phyloP scores from a whole-genome alignment of 2,797 vertebrate genomes.

The Rhincodon typus region DNA sequence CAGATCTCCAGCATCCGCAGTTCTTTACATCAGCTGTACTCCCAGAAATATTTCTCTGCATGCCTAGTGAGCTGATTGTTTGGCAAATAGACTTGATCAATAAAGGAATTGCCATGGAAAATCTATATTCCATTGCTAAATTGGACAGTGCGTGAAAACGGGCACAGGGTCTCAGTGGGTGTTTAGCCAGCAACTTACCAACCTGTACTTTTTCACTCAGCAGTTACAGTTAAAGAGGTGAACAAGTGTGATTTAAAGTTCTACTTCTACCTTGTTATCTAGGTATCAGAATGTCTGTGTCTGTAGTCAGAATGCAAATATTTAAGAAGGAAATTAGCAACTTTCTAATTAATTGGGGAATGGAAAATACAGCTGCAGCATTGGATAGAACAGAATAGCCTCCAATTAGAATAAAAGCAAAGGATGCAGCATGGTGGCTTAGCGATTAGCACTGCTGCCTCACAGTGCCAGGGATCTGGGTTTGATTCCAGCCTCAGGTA shows the following conservation, averaged over 20 bases:
- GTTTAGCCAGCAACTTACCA: not conserved
- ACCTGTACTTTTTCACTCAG: not conserved
- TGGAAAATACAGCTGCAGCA: not conserved
- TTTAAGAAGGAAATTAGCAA: not conserved
- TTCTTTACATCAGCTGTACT: not conserved
- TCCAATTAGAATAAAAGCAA: not conserved
- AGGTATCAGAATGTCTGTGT: not conserved
- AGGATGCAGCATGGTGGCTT: not conserved
- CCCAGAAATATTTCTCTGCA: not conserved
- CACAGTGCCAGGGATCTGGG: too few relatives aligned
- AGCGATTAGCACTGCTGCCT: too few relatives aligned
- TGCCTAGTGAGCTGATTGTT: too few relatives aligned
- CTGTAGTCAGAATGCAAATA: not conserved
- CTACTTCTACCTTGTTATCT: not conserved
- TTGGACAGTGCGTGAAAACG: too few relatives aligned
- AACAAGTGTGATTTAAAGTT: not conserved
- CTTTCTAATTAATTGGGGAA: not conserved
- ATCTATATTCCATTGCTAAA: too few relatives aligned
- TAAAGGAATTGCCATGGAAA: not conserved
- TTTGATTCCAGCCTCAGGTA: too few relatives aligned
- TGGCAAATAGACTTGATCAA: too few relatives aligned
- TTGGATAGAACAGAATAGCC: not conserved
- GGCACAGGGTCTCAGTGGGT: too few relatives aligned
- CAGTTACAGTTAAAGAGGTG: not conserved
- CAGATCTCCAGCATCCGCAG: too few relatives aligned